These are phyloP conservation scores for Nephrotoma guestfalica DNA, from an alignment of 2,888 invertebrate genomes.

Conservation along the genomic window DNA sequence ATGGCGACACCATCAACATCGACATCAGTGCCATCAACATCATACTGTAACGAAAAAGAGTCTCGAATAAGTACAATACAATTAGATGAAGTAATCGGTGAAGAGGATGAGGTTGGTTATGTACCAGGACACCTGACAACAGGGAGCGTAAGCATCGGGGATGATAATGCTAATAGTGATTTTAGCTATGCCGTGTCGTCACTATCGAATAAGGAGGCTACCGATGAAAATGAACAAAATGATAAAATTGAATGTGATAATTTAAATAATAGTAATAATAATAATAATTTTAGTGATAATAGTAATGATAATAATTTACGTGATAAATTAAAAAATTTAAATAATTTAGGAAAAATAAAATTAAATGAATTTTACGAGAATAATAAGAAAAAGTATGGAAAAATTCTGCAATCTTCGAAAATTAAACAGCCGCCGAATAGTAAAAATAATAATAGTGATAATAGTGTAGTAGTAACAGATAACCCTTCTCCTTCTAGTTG, in stretches of 20 bases:
- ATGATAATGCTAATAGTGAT: not conserved
- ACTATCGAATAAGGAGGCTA: not conserved
- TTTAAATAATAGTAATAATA: not conserved
- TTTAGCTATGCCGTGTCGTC: not conserved
- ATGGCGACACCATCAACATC: not conserved
- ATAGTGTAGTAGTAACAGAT: not conserved
- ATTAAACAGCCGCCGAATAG: not conserved
- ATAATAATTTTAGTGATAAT: not conserved
- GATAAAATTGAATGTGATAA: not conserved
- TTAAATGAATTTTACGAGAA: constrained; percentile 14
- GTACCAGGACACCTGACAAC: not conserved
- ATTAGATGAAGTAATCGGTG: not conserved
- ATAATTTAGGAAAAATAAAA: constrained; percentile 10
- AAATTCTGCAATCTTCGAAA: not conserved
- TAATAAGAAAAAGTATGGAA: constrained; percentile 10
- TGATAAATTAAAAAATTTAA: not conserved
- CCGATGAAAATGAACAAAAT: not conserved
- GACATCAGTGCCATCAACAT: not conserved
- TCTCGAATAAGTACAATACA: not conserved
- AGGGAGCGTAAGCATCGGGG: not conserved
- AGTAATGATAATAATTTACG: not conserved
- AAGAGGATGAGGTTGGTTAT: not conserved
- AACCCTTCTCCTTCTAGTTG: not conserved
- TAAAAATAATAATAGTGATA: not conserved
- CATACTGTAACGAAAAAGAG: not conserved